Conservation (phyloP, 2,888 invertebrate species). For the Deilephila porcellus region DNA sequence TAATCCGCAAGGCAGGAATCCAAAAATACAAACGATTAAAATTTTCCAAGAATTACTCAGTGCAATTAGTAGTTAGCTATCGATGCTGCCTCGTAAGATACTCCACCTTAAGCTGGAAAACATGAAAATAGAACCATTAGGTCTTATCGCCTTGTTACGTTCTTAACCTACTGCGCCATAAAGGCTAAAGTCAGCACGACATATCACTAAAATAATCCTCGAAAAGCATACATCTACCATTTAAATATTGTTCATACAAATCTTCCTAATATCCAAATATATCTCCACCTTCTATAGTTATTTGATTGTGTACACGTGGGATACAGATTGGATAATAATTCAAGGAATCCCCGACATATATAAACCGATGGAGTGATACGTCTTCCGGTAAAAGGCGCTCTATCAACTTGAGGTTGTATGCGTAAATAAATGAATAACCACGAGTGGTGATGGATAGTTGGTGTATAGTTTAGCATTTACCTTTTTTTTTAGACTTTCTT, state of each 20-base stretch:
- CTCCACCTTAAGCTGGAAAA: too few species aligned
- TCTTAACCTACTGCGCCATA: not conserved
- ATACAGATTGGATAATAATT: constrained; percentile 27
- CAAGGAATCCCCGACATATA: constrained; percentile 23
- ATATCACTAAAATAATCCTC: too few species aligned
- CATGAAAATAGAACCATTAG: too few species aligned
- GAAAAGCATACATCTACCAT: not conserved
- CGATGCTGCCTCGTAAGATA: too few species aligned
- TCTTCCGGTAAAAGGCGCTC: constrained; percentile 1
- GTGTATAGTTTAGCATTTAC: too few species aligned
- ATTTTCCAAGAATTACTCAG: too few species aligned
- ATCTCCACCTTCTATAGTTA: not conserved
- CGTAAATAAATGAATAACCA: not conserved
- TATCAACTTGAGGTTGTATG: not conserved
- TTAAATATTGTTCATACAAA: not conserved
- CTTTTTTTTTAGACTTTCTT: too few species aligned
- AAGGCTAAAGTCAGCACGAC: not conserved
- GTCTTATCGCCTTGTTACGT: too few species aligned
- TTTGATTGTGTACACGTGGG: constrained; percentile 8
- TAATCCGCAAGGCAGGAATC: too few species aligned
- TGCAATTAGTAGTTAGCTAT: too few species aligned
- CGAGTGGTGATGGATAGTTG: not conserved
- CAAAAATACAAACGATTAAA: too few species aligned
- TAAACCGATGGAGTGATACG: constrained; percentile 16
- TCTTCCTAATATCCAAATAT: not conserved